phyloP scores from a whole-genome alignment of 2,113 vertebrate species.

The Solenodon paradoxus region DNA sequence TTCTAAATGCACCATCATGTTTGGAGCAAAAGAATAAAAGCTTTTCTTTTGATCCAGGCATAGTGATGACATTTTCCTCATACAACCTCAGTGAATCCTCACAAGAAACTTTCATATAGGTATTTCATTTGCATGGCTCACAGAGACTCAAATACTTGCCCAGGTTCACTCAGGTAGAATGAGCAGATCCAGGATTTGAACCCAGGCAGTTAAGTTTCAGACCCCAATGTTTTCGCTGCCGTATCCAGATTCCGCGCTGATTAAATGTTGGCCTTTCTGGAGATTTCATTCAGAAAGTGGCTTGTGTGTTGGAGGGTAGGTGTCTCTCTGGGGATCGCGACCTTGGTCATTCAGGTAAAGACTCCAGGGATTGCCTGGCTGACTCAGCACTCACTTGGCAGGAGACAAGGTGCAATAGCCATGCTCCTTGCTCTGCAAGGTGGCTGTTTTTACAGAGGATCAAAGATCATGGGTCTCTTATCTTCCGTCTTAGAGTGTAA shows the following conservation, averaged over 20 bases:
- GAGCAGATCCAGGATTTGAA: neutral
- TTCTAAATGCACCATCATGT: neutral
- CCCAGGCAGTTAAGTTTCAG: neutral
- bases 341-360: slow-evolving; percentile 3
- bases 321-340: neutral
- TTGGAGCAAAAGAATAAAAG: neutral
- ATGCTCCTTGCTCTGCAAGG: neutral
- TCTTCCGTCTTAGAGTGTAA: neutral
- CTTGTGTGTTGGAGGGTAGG: neutral
- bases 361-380: neutral
- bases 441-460: neutral
- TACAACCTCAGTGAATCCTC: neutral
- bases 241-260: neutral
- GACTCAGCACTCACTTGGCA: neutral
- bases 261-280: neutral
- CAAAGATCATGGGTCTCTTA: neutral
- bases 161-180: neutral
- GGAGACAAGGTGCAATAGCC: neutral
- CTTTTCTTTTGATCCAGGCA: neutral
- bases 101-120: neutral
- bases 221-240: neutral
- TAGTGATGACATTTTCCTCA: neutral
- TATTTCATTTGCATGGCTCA: neutral
- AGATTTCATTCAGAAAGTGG: neutral
- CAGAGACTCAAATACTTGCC: neutral